Conservation (phyloP, 2,888 invertebrate genomes). For the Anoplius nigerrimus region DNA sequence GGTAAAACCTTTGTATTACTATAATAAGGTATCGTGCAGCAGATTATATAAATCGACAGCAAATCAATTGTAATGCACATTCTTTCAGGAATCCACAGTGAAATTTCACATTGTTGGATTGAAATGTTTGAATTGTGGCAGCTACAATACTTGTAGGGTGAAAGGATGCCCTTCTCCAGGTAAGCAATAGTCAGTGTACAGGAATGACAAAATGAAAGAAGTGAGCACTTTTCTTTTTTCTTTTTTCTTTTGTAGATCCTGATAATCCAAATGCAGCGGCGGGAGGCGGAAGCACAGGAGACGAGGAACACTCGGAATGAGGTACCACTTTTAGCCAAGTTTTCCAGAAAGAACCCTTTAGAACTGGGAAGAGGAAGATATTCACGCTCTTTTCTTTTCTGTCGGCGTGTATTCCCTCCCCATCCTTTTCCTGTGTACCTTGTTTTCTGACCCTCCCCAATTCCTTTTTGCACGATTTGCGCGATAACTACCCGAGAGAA, state of each 20-base stretch:
- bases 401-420: no score
- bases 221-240: constrained; percentile 10
- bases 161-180: constrained; percentile 78
- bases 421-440: constrained; percentile 28
- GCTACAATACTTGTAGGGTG: constrained; percentile 91
- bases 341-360: no score
- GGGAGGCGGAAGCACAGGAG: constrained; percentile 60
- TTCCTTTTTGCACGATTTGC: no score
- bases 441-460: no score
- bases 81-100: constrained; percentile 84
- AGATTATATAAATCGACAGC: constrained; percentile 11
- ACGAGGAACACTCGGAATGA: constrained; percentile 55
- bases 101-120: constrained; percentile 92
- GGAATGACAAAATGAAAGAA: neutral
- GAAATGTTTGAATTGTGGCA: constrained; percentile 91
- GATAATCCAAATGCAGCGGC: constrained; percentile 63
- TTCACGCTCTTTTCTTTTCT: no score
- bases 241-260: constrained; percentile 53
- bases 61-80: constrained; percentile 1
- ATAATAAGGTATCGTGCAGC: neutral
- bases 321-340: constrained; percentile 15
- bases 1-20: constrained; percentile 75
- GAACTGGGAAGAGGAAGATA: no score
- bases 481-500: no score
- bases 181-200: constrained; percentile 29